Conservation (phyloP, 2,797 vertebrate genomes). For the Halcyon smyrnensis region DNA sequence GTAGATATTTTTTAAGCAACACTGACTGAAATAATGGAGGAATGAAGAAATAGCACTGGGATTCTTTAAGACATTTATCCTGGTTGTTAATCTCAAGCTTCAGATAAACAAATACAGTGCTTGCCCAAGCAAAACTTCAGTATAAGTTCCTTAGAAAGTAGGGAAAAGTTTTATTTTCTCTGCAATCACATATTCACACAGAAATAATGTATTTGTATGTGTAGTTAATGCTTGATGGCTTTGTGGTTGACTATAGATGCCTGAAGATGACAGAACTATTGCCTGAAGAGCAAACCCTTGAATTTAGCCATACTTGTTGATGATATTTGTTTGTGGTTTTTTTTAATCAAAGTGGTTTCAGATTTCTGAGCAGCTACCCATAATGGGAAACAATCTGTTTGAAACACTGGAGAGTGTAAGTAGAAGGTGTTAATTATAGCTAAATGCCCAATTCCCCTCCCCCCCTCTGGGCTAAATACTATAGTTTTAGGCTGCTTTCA, state of each 20-base stretch:
- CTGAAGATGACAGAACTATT: neutral
- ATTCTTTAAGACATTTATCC: neutral
- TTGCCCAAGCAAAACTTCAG: neutral
- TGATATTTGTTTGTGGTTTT: neutral
- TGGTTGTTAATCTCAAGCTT: neutral
- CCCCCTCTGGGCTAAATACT: neutral
- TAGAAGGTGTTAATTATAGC: slow-evolving; percentile 69
- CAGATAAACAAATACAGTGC: neutral
- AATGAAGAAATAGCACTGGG: neutral
- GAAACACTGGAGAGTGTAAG: slow-evolving; percentile 40
- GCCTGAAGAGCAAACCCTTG: neutral
- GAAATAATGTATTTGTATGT: neutral
- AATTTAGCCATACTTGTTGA: neutral
- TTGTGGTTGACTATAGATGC: neutral
- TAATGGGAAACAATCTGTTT: neutral
- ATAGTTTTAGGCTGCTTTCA: slow-evolving; percentile 61
- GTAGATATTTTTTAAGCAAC: neutral
- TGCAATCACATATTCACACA: neutral
- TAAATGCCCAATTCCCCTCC: slow-evolving; percentile 37
- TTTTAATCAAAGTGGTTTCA: slow-evolving; percentile 2
- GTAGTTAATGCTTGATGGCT: neutral
- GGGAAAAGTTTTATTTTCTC: neutral
- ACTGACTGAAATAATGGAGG: neutral
- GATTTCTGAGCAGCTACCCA: slow-evolving; percentile 14
- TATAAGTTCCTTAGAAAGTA: neutral